Base-by-base conservation (phyloP, 2,888 invertebrate species). In the Mythimna albipuncta region DNA sequence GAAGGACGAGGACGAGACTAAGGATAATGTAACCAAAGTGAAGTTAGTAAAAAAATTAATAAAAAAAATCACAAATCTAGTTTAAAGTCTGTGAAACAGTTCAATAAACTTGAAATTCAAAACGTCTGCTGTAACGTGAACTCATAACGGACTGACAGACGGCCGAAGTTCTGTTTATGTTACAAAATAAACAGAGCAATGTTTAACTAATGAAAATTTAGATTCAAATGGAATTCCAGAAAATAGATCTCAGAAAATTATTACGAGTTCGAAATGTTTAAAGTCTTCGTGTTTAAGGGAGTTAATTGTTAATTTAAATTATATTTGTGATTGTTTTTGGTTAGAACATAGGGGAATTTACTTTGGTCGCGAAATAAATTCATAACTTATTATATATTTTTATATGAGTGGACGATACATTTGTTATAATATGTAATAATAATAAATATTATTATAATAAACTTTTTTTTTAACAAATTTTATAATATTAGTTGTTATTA, bases 81-180 rank as follows among this genome's bases (percentile, higher is more conserved):
- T 16, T 19, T 26, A 10, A 50, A 35, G 3, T 11, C 35, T 52
- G 41, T 26, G 1, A n/a, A 69, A n/a, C 32, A 69, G 52, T 58
- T 77, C 41, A 73, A 69, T 16, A 73, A 73, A 69, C 50, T 44
- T 44, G 21, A 77, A 54, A 44, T 26, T 69, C 26, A 3, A n/a
- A 69, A 59, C 44, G 26, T 69, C 35, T 52, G 32, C 19, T 58
- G 44, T 59, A 38, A 59, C 4, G 10, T 2, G 35, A 70, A 52
- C 52, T 74, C 58, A 77, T 70, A 74, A 52, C n/a, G 35, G 26
- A 70, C 26, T 26, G 69, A 76, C 57, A 69, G 77, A 57, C 50
- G 41, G 69, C 35, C 35, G 16, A n/a, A 77, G 26, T 32, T 74
- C 52, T 74, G 78, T 74, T 74, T 74, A 77, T 71, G 59, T 77